Evolutionary conservation across 2,113 vertebrate genomes (phyloP), one percentile per base, ranked within the genome.

Genomic region (Asarcornis scutulata): DNA sequence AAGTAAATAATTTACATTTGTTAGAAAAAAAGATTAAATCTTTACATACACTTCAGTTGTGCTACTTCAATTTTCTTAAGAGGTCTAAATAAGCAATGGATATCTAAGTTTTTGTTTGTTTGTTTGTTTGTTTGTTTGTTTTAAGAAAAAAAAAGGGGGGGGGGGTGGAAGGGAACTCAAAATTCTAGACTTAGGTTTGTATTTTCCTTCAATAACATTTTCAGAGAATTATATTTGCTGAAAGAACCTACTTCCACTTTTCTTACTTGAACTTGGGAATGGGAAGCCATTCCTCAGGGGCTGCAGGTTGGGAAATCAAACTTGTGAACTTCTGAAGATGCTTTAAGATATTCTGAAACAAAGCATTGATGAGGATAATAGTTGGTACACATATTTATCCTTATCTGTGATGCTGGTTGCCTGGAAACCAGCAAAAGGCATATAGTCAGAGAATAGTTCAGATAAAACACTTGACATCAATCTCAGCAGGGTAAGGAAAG

Each of bases 401-500:
- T 88, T 66, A 81, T 80, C 0, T 1, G 29, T 82, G 32, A 94
- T 91, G 63, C 46, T 58, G 63, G 91, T 93, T 92, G 91, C 89
- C 31, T 90, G 66, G 93, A 75, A 96, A 94, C 93, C 23, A 91
- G n/a, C 21, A 63, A 91, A 80, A 94, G 81, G 73, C 85, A 85
- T 94, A 86, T 93, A 48, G 90, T 86, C 71, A 82, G 44, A 87
- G 76, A 66, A 44, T 25, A 95, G 92, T 88, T 95, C 87, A 72
- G n/a, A 82, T 88, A 62, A 74, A 93, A 91, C 29, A 64, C 52
- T 84, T 95, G 92, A 91, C 71, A 94, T 74, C 83, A 93, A 55
- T 97, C 96, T 91, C 78, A 81, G 59, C 62, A 74, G 87, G 68
- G 34, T 89, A 78, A 93, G 63, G 78, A 86, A 90, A 78, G 62